Percentiles rank a stretch among this genome's conserved stretches.
phyloP scores from a whole-genome alignment of 1,140 invertebrate genomes.

The Antheraea mylitta region DNA sequence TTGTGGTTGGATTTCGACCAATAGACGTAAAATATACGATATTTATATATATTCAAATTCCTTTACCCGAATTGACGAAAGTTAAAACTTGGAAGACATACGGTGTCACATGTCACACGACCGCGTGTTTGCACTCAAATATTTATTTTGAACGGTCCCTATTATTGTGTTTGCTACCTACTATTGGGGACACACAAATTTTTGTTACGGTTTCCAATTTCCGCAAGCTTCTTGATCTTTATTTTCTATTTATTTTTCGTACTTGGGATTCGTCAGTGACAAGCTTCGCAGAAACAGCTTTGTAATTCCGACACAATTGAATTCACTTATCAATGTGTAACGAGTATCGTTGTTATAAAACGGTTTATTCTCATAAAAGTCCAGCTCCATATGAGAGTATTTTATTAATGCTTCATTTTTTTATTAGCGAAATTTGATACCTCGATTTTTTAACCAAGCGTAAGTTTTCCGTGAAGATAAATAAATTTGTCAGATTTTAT shows the following conservation, averaged over 20 bases:
- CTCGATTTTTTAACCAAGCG: no score
- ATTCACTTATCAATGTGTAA: neutral
- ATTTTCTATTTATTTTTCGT: constrained; percentile 1
- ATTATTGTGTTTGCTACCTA: neutral
- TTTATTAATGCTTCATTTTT: no score
- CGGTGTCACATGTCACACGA: neutral
- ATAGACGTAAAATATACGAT: neutral
- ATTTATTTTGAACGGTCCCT: constrained; percentile 1
- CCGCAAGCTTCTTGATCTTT: neutral
- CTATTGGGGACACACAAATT: neutral
- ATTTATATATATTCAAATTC: neutral
- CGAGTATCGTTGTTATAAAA: no score
- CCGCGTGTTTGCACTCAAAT: neutral
- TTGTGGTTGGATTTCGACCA: no score
- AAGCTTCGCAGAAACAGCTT: neutral
- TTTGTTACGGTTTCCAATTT: constrained; percentile 2
- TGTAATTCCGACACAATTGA: neutral
- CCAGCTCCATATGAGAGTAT: no score
- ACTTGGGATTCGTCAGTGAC: neutral
- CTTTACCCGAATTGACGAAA: neutral
- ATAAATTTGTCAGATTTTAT: no score
- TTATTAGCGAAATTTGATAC: no score
- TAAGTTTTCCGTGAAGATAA: no score
- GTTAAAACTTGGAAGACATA: neutral
- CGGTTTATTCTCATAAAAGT: no score